Evolutionary conservation across 2,113 vertebrate genomes (phyloP), one percentile per base, ranked within the genome.

Genomic region (Poeciliopsis retropinna): DNA sequence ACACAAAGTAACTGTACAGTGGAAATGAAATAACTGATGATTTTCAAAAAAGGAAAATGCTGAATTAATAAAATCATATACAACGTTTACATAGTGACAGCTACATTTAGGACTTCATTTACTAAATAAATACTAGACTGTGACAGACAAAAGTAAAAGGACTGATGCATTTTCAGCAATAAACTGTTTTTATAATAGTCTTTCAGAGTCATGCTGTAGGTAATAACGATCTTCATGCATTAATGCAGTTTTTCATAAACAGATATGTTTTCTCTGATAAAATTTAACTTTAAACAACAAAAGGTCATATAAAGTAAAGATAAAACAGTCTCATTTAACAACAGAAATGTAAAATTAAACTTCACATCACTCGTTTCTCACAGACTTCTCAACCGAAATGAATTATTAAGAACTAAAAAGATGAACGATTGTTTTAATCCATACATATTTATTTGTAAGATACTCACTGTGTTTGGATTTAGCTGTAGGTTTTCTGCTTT

Each of bases 381-480:
- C 5, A 25, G 22, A 54, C 7, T 25, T 47, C 44, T 19, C 4
- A 15, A 5, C 5, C 7, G 14, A 6, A 57, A 10, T n/a, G 1
- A 54, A 17, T 32, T 31, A 17, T 32, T 31, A 10, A 19, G 4
- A 39, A 3, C 22, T 1, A 19, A 31, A 63, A 9, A 47, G 14
- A 57, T 37, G 0, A 25, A 25, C 10, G 2, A 11, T 31, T 9
- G 19, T 29, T 12, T 39, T 13, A 64, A 8, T 14, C 25, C 0
- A 0, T 9, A 60, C 5, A 30, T 4, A 64, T 28, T 15, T 22
- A 13, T 44, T 10, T 32, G 13, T 41, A 7, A 2, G 22, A 51
- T 74, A 87, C 85, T 87, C 60, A 84, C 81, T 0, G 74, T 37
- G 31, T 61, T 37, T 22, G 37, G 19, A 41, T 66, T 60, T 57